These are phyloP conservation scores for Mongoloraphidia duomilia DNA, from an alignment of 2,888 invertebrate genomes.

Conservation along the genomic window DNA sequence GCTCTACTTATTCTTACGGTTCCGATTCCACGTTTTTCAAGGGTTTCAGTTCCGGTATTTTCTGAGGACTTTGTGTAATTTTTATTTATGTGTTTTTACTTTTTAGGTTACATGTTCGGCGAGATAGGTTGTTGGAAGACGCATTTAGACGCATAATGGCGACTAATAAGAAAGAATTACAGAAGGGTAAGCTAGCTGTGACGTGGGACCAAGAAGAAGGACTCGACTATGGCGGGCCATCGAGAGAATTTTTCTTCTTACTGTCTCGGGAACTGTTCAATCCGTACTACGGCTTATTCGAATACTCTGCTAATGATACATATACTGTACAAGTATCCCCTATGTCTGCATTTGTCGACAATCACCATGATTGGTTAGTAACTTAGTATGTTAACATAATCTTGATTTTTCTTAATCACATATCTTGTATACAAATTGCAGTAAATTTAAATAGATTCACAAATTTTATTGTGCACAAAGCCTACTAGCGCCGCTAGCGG, in stretches of 20 bases:
- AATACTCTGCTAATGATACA: conserved; percentile 95
- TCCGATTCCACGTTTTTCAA: no score
- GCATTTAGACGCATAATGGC: conserved; percentile 95
- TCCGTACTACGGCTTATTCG: conserved; percentile 95
- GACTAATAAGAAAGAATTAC: conserved; percentile 86
- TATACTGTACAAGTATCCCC: conserved; percentile 93
- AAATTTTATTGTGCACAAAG: no score
- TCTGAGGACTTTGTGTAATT: no score
- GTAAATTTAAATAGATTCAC: no score
- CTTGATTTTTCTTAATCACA: not conserved
- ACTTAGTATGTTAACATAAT: not conserved
- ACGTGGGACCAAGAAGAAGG: conserved; percentile 93
- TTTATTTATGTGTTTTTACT: conserved; percentile 9
- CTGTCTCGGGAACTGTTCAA: conserved; percentile 95
- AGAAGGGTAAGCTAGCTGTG: conserved; percentile 88
- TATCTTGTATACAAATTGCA: no score
- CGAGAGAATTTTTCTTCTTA: conserved; percentile 94
- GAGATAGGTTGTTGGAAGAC: conserved; percentile 88
- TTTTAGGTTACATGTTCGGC: conserved; percentile 73
- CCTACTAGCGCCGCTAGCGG: no score
- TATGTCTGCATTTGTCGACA: conserved; percentile 93
- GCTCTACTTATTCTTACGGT: no score
- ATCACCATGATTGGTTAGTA: conserved; percentile 84
- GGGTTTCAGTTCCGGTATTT: no score
- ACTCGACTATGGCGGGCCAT: conserved; percentile 94